Conservation (phyloP, 2,113 vertebrate genomes). For the Takifugu bimaculatus region DNA sequence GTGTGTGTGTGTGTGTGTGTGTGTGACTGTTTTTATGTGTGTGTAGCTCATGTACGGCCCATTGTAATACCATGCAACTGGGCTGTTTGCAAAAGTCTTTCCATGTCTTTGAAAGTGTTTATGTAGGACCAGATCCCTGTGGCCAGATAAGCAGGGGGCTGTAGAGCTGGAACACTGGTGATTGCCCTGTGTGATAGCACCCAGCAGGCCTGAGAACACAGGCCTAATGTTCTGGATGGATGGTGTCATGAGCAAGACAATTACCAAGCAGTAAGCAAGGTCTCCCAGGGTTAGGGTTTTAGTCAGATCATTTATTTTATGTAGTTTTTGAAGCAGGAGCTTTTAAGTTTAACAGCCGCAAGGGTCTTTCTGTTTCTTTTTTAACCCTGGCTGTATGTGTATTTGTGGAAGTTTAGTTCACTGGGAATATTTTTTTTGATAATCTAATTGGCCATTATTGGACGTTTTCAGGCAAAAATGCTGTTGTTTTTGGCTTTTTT, state of each 20-base stretch:
- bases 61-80: conserved; percentile 33
- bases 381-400: conserved; percentile 40
- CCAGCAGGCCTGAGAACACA: conserved; percentile 73
- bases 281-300: conserved; percentile 77
- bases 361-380: conserved; percentile 46
- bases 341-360: conserved; percentile 77
- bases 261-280: conserved; percentile 74
- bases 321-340: conserved; percentile 75
- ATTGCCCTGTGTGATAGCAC: conserved; percentile 65
- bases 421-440: conserved; percentile 66
- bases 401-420: conserved; percentile 46
- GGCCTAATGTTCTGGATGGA: conserved; percentile 76
- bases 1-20: conserved; percentile 6
- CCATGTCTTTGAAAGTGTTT: conserved; percentile 72
- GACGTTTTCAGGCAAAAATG: conserved; percentile 68
- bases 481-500: conserved; percentile 27
- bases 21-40: conserved; percentile 2
- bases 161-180: conserved; percentile 64
- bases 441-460: conserved; percentile 75
- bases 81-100: conserved; percentile 64
- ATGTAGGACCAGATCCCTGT: conserved; percentile 66
- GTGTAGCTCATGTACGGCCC: conserved; percentile 14
- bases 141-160: conserved; percentile 65
- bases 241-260: conserved; percentile 77
- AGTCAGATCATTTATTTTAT: conserved; percentile 78